Evolutionary conservation across 2,888 invertebrate genomes (phyloP), one percentile per base, ranked within the genome.

Genomic region (Phrixothrix hirtus): DNA sequence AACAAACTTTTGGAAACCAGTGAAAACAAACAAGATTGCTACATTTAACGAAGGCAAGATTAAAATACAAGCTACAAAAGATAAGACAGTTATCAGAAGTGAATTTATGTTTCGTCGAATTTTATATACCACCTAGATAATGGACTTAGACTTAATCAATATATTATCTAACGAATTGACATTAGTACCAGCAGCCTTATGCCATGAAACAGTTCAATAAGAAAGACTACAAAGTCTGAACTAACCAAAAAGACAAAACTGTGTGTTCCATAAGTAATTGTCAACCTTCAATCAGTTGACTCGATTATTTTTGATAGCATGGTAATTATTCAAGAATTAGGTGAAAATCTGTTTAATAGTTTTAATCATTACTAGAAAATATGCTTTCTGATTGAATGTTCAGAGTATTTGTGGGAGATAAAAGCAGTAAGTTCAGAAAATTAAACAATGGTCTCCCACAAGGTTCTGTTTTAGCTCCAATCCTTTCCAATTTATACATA

Each of bases 151-250:
- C 39, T 25, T 55, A 1, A 10, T 32, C 10, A 42, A 21, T 1
- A 56, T 56, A 14, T 44, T 58, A 31, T 48, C 55, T 16, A 26
- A 58, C 13, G 55, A 58, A 49, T 32, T 56, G 1, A 41, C 55
- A 13, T 27, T 41, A 3, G 53, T 58, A n/a, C n/a, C n/a, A n/a
- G n/a, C n/a, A n/a, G 9, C 35, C 42, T 6, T 46, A 31, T 58
- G 56, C 31, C 35, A 56, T 47, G 46, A 58, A 16, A 58, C 39
- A 53, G 55, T n/a, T 39, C 50, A 3, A 58, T 53, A 53, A 27
- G 56, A 15, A 59, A 59, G 25, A 43, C 35, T 25, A 25, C 34
- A 25, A 54, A 57, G 45, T 50, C 54, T 41, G 59, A 59, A 10
- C 31, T 56, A 10, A 11, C 26, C 9, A 53, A 56, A 46, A 56